Evolutionary conservation across 1,140 invertebrate species (phyloP).

Genomic region (Sinella curviseta): DNA sequence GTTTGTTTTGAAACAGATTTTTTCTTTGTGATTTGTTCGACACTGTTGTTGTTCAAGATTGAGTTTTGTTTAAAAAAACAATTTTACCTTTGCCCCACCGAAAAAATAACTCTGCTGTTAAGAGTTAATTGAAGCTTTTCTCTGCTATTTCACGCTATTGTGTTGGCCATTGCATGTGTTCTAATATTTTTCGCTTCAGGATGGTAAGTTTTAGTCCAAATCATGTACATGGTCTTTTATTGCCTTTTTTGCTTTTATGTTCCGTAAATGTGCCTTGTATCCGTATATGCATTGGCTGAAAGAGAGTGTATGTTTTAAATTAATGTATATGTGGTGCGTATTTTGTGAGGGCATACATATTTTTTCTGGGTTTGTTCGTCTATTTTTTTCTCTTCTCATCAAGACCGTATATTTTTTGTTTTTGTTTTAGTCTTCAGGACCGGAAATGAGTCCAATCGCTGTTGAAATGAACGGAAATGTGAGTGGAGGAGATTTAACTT

Average conservation of each 20-base stretch:
- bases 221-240: too few species aligned
- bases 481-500: slow-evolving; percentile 22
- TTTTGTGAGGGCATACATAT: not conserved
- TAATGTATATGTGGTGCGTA: too few species aligned
- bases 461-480: slow-evolving; percentile 31
- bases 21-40: not conserved
- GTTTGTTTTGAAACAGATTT: not conserved
- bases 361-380: not conserved
- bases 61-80: not conserved
- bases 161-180: not conserved
- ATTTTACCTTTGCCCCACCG: too few species aligned
- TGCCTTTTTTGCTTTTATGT: too few species aligned
- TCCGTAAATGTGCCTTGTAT: too few species aligned
- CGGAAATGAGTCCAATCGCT: slow-evolving; percentile 21
- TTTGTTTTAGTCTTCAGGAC: slow-evolving; percentile 11
- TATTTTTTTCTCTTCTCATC: not conserved
- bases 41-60: not conserved
- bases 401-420: not conserved
- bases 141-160: too few species aligned
- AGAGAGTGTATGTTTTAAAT: too few species aligned
- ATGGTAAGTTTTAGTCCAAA: not conserved
- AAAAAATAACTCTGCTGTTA: too few species aligned
- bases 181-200: not conserved
- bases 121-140: too few species aligned
- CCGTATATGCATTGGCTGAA: too few species aligned